Evolutionary conservation across 2,113 vertebrate species (phyloP).

Genomic region (Pterophyllum scalare): DNA sequence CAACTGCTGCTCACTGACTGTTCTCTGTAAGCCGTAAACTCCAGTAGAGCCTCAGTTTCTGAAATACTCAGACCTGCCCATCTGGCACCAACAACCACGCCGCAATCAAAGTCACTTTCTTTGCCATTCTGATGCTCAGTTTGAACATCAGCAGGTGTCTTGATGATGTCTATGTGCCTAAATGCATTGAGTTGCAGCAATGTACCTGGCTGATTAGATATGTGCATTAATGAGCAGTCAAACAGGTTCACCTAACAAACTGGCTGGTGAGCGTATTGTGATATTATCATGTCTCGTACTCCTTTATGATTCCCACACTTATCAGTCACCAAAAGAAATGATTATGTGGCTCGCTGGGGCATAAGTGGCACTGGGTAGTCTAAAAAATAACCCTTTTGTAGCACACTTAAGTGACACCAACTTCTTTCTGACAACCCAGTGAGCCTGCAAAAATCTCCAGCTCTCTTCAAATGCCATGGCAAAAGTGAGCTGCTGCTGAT

Average conservation of each 20-base stretch:
- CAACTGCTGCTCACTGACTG: not conserved
- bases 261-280: not conserved
- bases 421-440: not conserved
- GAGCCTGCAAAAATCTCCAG: slow-evolving; percentile 2
- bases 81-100: not conserved
- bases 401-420: not conserved
- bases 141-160: not conserved
- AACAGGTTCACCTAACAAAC: not conserved
- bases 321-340: not conserved
- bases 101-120: not conserved
- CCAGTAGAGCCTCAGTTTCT: not conserved
- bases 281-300: not conserved
- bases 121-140: not conserved
- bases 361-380: not conserved
- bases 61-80: not conserved
- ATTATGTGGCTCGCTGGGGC: not conserved
- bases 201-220: not conserved
- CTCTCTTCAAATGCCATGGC: not conserved
- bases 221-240: not conserved
- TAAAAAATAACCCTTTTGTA: not conserved
- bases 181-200: not conserved
- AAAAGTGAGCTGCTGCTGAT: not conserved
- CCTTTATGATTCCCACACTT: not conserved
- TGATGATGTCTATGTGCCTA: not conserved
- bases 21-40: not conserved